Conservation (phyloP, 2,113 vertebrate genomes). For the Esox niger region DNA sequence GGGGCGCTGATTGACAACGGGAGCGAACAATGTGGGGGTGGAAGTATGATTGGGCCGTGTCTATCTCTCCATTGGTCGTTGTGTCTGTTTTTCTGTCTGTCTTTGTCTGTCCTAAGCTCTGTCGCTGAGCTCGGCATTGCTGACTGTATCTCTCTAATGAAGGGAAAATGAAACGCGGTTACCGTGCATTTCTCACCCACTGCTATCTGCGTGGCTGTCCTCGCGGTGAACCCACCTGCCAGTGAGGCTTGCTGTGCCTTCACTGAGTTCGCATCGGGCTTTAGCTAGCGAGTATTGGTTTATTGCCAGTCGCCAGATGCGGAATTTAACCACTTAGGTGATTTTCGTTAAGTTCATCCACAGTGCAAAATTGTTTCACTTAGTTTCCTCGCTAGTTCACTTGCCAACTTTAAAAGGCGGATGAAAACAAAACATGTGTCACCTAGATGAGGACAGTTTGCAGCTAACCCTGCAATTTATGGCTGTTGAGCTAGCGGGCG, state of each 20-base stretch:
- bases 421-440: neutral
- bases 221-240: neutral
- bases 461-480: neutral
- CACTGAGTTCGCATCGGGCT: neutral
- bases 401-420: neutral
- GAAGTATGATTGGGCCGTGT: neutral
- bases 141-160: no score
- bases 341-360: neutral
- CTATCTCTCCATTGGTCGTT: neutral
- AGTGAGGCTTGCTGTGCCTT: neutral
- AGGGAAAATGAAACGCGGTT: no score
- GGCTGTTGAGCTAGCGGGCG: neutral
- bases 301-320: neutral
- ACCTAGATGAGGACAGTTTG: neutral
- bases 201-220: neutral
- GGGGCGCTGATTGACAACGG: neutral
- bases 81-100: no score
- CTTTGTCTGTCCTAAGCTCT: neutral
- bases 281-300: neutral
- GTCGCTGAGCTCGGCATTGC: no score
- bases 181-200: neutral
- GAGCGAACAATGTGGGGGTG: no score
- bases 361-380: neutral
- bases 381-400: neutral
- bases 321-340: neutral